Evolutionary conservation across 2,797 vertebrate genomes (phyloP).

Genomic region (Micropoecilia bifurca): DNA sequence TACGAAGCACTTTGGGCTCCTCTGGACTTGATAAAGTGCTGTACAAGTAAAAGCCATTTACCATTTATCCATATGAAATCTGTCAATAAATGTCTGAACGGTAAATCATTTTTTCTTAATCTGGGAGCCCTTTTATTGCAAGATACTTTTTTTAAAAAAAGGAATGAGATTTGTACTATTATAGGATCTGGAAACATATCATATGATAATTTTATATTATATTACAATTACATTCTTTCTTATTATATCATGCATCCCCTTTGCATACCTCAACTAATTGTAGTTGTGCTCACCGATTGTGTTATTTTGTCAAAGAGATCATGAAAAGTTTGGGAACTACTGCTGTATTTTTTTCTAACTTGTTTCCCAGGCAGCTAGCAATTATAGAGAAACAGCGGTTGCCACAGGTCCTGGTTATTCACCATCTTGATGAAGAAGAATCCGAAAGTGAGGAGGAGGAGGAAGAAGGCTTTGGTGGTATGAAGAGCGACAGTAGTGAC

Average conservation of each 20-base stretch:
- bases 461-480: conserved; percentile 50
- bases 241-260: not conserved
- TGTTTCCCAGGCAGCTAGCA: conserved; percentile 77
- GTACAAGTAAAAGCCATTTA: too few relatives aligned
- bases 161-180: not conserved
- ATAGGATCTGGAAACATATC: not conserved
- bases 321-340: not conserved
- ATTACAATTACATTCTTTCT: not conserved
- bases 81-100: not conserved
- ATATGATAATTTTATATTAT: not conserved
- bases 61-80: not conserved
- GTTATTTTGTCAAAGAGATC: not conserved
- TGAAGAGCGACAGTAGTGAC: conserved; percentile 43
- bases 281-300: not conserved
- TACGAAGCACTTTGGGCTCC: too few relatives aligned
- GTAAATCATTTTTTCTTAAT: not conserved
- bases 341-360: not conserved
- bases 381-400: conserved; percentile 71
- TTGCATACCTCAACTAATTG: not conserved
- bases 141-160: not conserved
- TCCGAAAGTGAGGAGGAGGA: conserved; percentile 28
- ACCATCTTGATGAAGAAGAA: conserved; percentile 69
- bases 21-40: too few relatives aligned
- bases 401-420: conserved; percentile 73
- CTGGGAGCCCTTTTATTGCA: not conserved